phyloP scores from a whole-genome alignment of 2,113 vertebrate species.

The Alligator sinensis region DNA sequence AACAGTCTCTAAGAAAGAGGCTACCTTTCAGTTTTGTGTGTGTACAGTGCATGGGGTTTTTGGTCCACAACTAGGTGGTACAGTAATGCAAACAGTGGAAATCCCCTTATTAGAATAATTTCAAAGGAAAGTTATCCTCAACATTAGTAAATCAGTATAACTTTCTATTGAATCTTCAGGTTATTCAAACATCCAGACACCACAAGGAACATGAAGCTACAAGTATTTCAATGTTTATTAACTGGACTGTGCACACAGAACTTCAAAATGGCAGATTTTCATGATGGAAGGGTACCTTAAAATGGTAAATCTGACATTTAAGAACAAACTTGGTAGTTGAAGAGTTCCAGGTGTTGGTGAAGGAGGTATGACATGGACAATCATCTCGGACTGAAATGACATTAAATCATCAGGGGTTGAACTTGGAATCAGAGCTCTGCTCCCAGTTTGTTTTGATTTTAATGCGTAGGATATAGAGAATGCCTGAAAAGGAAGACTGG shows the following conservation, averaged over 20 bases:
- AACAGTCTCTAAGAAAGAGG: too few species aligned
- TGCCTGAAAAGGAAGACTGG: neutral
- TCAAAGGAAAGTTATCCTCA: neutral
- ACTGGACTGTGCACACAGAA: neutral
- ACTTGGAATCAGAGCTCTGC: neutral
- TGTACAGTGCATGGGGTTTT: neutral
- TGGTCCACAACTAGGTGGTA: neutral
- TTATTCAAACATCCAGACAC: accelerated
- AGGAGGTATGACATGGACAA: neutral
- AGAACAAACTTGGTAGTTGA: neutral
- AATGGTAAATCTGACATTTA: neutral
- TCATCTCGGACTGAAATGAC: neutral
- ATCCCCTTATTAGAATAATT: neutral
- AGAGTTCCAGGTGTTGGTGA: neutral
- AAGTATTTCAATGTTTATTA: neutral
- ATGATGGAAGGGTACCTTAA: neutral
- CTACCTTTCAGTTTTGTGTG: too few species aligned
- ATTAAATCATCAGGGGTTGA: neutral
- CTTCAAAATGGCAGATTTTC: neutral
- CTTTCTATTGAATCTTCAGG: neutral
- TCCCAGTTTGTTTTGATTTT: neutral
- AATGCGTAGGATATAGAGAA: neutral
- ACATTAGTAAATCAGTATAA: neutral
- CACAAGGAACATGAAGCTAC: neutral
- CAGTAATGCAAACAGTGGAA: neutral